Base-by-base conservation (phyloP, 2,113 vertebrate genomes). In the Chrysemys picta region DNA sequence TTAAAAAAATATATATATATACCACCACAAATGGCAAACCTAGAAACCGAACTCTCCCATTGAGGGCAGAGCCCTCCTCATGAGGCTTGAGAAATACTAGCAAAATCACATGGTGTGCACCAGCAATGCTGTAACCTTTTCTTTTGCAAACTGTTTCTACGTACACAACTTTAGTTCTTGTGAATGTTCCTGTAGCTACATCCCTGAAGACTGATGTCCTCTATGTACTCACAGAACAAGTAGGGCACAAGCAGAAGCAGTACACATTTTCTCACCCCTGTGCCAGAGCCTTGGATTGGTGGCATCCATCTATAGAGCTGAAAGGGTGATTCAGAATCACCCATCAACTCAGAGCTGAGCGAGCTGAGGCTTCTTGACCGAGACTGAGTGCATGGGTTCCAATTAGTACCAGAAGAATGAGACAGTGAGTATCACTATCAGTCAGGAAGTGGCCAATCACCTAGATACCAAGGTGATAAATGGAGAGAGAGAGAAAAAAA, bases 171-270 rank as follows among this genome's bases (percentile, higher is more conserved):
- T 79, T 54, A 87, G 50, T 59, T 45, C 24, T 82, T 83, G 19
- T 89, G 85, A 59, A 95, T 92, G 85, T 24, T 89, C 17, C n/a
- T 94, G 59, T 88, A 92, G 93, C 88, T 95, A 9, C 80, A 93
- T 65, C 89, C 82, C 87, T 88, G 65, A 95, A 92, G 90, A 59
- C 82, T 47, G 49, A 91, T 88, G 53, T 50, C 22, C 96, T 96
- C 91, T 79, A 87, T 31, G 29, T 8, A 80, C 38, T 42, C 91
- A 91, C 82, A 92, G 88, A 89, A 81, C 87, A 94, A 96, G 80
- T 56, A 89, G 92, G 92, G 85, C 86, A 24, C 12, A 91, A 94
- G 62, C 1, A 6, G 38, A 29, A 93, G 87, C 72, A 56, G 91
- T 89, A 92, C 0, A 0, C 19, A 12, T 96, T 90, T 95, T 91